Conservation (phyloP, 2,797 vertebrate species). For the Oreortyx pictus region DNA sequence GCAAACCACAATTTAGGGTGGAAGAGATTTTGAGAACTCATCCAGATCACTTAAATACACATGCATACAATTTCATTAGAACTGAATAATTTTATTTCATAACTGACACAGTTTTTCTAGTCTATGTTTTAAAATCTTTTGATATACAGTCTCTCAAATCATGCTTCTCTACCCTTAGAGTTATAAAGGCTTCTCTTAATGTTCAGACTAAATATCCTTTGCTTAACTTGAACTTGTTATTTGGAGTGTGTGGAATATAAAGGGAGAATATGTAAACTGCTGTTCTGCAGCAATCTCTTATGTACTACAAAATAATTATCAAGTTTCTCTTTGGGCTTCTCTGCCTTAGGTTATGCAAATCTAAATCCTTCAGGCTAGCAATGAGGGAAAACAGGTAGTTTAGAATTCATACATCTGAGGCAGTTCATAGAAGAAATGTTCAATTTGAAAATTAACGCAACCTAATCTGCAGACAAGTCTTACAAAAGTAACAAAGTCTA, state of each 20-base stretch:
- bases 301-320: background rate
- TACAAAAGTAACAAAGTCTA: background rate
- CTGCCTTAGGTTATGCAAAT: background rate
- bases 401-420: background rate
- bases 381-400: background rate
- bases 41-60: background rate
- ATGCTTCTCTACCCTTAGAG: background rate
- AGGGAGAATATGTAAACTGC: background rate
- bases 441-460: too few species aligned
- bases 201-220: background rate
- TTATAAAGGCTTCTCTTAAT: background rate
- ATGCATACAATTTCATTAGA: background rate
- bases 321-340: background rate
- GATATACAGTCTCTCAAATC: background rate
- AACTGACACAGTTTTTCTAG: background rate
- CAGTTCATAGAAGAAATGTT: background rate
- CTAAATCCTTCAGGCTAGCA: background rate
- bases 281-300: background rate
- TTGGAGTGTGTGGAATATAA: background rate
- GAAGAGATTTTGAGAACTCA: background rate
- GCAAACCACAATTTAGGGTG: background rate
- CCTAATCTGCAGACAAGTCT: too few species aligned
- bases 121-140: background rate
- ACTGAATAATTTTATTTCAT: background rate
- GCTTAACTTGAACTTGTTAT: background rate